phyloP scores from a whole-genome alignment of 2,888 invertebrate genomes.

The Punctoribates punctum region DNA sequence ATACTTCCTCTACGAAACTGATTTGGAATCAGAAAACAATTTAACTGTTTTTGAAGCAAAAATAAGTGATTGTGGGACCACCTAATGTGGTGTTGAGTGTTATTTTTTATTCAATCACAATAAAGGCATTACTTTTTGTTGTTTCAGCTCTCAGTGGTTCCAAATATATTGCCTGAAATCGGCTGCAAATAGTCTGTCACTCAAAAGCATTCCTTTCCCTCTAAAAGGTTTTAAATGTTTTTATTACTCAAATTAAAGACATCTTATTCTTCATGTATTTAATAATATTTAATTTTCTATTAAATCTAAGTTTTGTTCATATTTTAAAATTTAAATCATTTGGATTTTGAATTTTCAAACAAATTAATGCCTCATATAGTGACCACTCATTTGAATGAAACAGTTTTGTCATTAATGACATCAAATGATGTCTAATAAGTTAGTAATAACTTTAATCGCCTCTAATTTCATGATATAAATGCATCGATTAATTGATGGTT shows the following conservation, averaged over 20 bases:
- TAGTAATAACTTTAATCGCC: too few species aligned
- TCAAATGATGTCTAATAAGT: slow-evolving; percentile 18
- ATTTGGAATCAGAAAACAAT: slow-evolving; percentile 24
- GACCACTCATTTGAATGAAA: background rate
- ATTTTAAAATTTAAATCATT: too few species aligned
- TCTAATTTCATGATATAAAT: too few species aligned
- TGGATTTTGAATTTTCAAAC: too few species aligned
- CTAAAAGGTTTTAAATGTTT: slow-evolving; percentile 3
- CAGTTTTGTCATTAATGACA: background rate
- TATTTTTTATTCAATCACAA: slow-evolving; percentile 22
- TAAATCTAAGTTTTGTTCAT: too few species aligned
- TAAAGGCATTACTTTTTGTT: slow-evolving; percentile 10
- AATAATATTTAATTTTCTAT: too few species aligned
- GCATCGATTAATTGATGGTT: too few species aligned
- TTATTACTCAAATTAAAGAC: background rate
- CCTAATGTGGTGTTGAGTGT: slow-evolving; percentile 36
- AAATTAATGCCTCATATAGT: too few species aligned
- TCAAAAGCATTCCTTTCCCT: background rate
- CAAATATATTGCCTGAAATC: slow-evolving; percentile 17
- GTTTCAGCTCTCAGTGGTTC: slow-evolving; percentile 22
- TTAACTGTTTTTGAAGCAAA: slow-evolving; percentile 15
- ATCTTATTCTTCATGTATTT: background rate
- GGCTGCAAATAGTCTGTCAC: background rate
- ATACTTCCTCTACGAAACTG: background rate
- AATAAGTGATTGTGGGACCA: slow-evolving; percentile 8